Evolutionary conservation across 2,888 invertebrate species (phyloP).

Genomic region (Caradrina clavipalpis): DNA sequence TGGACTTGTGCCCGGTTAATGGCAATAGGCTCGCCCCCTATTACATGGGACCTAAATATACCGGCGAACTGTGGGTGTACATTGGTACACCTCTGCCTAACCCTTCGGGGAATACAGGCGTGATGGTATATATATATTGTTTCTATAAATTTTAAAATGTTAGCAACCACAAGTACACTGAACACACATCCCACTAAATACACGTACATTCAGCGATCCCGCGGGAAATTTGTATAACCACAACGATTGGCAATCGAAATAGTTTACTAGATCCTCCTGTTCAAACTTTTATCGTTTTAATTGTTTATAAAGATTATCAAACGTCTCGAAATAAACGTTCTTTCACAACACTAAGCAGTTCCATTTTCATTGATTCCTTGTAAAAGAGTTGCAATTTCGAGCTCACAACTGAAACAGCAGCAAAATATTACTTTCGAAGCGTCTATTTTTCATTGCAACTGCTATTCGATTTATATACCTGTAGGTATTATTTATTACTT

Average conservation of each 20-base stretch:
- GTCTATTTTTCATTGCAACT: slow-evolving; percentile 68
- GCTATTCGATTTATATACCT: slow-evolving; percentile 66
- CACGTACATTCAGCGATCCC: neutral
- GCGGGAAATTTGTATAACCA: slow-evolving; percentile 26
- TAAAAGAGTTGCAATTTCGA: slow-evolving; percentile 68
- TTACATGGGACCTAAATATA: too few relatives aligned
- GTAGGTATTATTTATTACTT: slow-evolving; percentile 58
- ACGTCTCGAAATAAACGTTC: neutral
- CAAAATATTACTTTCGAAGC: slow-evolving; percentile 72
- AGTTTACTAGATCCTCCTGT: slow-evolving; percentile 28
- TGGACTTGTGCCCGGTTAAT: too few relatives aligned
- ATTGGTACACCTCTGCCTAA: too few relatives aligned
- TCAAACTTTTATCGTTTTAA: slow-evolving; percentile 14
- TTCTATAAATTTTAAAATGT: slow-evolving; percentile 2
- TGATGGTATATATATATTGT: too few relatives aligned
- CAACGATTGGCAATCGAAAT: slow-evolving; percentile 37
- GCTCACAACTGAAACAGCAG: slow-evolving; percentile 65
- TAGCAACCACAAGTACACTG: neutral
- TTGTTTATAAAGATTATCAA: slow-evolving; percentile 10
- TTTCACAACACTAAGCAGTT: slow-evolving; percentile 27
- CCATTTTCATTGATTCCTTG: slow-evolving; percentile 57
- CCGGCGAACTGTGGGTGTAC: too few relatives aligned
- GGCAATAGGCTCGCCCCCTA: too few relatives aligned
- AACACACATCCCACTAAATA: neutral
- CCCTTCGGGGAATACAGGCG: too few relatives aligned